Evolutionary conservation across 2,113 vertebrate genomes (phyloP).

Genomic region (Tiliqua scincoides): DNA sequence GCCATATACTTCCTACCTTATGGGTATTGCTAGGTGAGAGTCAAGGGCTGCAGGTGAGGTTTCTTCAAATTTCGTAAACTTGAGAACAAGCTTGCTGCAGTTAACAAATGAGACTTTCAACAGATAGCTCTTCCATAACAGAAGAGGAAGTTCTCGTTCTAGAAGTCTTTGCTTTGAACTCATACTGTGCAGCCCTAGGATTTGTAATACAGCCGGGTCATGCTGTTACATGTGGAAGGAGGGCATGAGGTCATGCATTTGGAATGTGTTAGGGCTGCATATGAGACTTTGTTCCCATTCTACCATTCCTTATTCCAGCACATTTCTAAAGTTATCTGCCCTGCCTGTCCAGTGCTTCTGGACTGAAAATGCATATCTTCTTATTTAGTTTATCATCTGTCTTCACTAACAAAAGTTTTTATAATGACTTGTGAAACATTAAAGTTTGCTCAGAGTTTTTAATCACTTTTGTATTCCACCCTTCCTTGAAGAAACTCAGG

Average conservation of each 20-base stretch:
- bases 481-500: neutral
- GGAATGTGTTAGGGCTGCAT: conserved; percentile 10
- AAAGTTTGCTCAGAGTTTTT: no score
- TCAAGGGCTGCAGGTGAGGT: neutral
- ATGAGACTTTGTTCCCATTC: conserved; percentile 23
- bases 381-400: neutral
- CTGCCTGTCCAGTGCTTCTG: conserved; percentile 17
- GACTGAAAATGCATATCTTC: neutral
- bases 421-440: neutral
- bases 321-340: conserved; percentile 43
- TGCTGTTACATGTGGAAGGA: conserved; percentile 3
- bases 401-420: neutral
- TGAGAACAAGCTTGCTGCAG: neutral
- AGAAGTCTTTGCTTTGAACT: neutral
- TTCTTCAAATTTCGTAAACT: neutral
- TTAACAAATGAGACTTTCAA: neutral
- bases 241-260: neutral
- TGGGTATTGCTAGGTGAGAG: neutral
- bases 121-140: neutral
- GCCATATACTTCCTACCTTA: neutral
- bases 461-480: neutral
- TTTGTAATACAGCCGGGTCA: neutral
- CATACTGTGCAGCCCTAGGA: neutral
- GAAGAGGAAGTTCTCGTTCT: neutral
- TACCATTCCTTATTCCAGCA: conserved; percentile 31